Base-by-base conservation (phyloP, 2,888 invertebrate genomes). In the Zaprionus bogoriensis region DNA sequence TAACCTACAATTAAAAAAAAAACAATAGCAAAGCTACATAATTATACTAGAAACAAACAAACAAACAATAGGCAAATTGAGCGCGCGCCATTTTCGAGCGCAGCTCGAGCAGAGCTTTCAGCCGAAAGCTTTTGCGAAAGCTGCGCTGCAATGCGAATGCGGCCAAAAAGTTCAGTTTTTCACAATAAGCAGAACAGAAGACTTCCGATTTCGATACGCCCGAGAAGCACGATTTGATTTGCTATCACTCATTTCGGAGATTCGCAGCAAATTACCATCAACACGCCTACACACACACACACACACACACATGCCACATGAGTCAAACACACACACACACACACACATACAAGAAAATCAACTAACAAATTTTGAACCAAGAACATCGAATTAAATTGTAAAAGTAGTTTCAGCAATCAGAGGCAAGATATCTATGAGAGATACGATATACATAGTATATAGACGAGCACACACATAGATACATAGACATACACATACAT, bases 321-420 rank as follows among this genome's bases (percentile, higher is more conserved):
- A 51, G 59, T 46, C 47, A 39, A 44, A 44, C 45, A 39, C 42
- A 50, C 59, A 66, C 50, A 46, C 17, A 41, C 14, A 52, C 23
- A 62, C 45, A 27, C 22, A 25, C 42, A 51, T 32, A 30, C 27
- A 48, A 57, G 19, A 50, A 47, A 65, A 67, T 47, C 12, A 64
- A 62, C 53, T 19, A 71, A 67, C 61, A 71, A 75, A 81, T 63
- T 79, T 88, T 78, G 76, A 89, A 89, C 89, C 89, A 80, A 88
- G 85, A 88, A 89, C 89, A 89, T 88, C 89, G 89, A 89, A 89
- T 88, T 88, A 88, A 83, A 74, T 74, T 86, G 65, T 80, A 89
- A 88, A 77, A 60, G 71, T 77, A 88, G 80, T 84, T 79, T 78
- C 76, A 87, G 78, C 73, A 78, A 79, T 57, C 51, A 63, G 64